phyloP scores from a whole-genome alignment of 2,797 vertebrate species.

The Paratrypauchen microcephalus region DNA sequence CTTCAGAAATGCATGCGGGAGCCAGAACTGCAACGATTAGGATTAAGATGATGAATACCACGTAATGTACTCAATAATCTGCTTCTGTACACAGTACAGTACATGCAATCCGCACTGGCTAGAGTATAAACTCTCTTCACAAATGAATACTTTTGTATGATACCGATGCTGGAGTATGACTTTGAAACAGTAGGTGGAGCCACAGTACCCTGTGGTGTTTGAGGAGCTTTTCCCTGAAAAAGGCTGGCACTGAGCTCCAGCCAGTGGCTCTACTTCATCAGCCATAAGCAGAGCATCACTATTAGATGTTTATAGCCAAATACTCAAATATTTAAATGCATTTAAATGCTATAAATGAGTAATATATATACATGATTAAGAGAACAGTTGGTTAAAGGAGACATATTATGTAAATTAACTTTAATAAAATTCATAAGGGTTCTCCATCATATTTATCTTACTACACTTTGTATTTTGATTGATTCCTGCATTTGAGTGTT shows the following conservation, averaged over 20 bases:
- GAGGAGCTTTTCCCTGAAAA: neutral
- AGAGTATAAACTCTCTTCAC: neutral
- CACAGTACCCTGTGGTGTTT: neutral
- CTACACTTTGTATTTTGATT: neutral
- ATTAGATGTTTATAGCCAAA: neutral
- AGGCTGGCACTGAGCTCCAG: neutral
- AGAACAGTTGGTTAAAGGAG: neutral
- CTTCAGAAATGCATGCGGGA: conserved; percentile 43
- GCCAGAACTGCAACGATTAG: conserved; percentile 24
- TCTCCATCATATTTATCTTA: neutral
- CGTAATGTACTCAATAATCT: conserved; percentile 46
- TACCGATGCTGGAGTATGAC: neutral
- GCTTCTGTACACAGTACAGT: conserved; percentile 28
- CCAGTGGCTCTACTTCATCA: neutral
- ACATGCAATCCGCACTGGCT: neutral
- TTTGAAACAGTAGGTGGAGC: conserved; percentile 13
- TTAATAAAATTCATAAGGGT: neutral
- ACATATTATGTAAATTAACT: neutral
- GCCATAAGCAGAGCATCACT: neutral
- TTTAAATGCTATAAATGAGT: neutral
- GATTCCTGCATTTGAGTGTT: neutral
- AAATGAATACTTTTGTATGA: neutral
- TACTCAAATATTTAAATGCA: neutral
- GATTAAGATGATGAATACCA: conserved; percentile 49
- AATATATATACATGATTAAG: neutral